These are phyloP conservation scores for Microtus montanus DNA, from an alignment of 2,113 vertebrate genomes.

Conservation along the genomic window DNA sequence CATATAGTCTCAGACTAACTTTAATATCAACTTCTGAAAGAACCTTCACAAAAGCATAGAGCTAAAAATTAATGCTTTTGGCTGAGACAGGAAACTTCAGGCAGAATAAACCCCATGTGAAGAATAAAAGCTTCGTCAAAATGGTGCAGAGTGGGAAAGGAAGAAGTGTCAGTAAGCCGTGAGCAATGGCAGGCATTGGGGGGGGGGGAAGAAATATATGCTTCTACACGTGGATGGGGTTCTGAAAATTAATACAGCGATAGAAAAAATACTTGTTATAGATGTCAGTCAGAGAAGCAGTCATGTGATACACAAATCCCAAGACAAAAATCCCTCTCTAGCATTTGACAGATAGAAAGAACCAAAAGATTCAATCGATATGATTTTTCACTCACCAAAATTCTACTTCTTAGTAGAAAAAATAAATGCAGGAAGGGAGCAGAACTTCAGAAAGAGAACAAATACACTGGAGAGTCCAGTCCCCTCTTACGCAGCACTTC, in stretches of 20 bases:
- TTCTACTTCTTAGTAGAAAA: neutral
- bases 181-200: neutral
- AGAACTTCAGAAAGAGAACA: neutral
- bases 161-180: neutral
- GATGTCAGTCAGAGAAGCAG: neutral
- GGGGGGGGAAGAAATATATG: neutral
- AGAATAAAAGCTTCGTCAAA: neutral
- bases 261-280: constrained; percentile 20
- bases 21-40: neutral
- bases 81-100: neutral
- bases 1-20: neutral
- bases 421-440: neutral
- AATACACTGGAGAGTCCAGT: neutral
- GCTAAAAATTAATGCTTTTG: neutral
- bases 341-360: constrained; percentile 5
- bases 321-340: neutral
- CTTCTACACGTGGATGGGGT: neutral
- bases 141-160: neutral
- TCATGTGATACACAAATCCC: neutral
- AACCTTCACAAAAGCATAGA: neutral
- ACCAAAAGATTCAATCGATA: constrained; percentile 12
- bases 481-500: neutral
- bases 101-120: neutral
- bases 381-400: constrained; percentile 43
- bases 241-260: neutral